Evolutionary conservation across 2,888 invertebrate genomes (phyloP).

Genomic region (Rhorus exstirpatorius): DNA sequence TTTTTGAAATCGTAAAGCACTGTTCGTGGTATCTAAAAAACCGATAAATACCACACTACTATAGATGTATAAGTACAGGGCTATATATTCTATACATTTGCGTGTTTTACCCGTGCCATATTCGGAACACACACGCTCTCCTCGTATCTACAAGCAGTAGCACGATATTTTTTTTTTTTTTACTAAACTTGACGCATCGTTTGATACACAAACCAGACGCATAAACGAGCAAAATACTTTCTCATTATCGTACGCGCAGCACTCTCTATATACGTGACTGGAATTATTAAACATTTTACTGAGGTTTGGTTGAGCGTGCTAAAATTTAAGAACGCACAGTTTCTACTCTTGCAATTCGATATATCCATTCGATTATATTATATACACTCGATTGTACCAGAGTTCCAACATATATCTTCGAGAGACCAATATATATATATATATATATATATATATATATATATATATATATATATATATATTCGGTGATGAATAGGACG

Average conservation of each 20-base stretch:
- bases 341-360: not conserved
- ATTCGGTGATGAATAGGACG: too few relatives aligned
- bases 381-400: not conserved
- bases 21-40: too few relatives aligned
- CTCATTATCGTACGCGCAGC: slow-evolving; percentile 44
- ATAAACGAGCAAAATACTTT: slow-evolving; percentile 62
- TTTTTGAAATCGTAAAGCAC: too few relatives aligned
- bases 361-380: slow-evolving; percentile 6
- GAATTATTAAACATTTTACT: slow-evolving; percentile 47
- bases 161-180: too few relatives aligned
- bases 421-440: too few relatives aligned
- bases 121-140: slow-evolving; percentile 44
- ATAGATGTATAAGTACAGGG: not conserved
- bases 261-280: slow-evolving; percentile 48
- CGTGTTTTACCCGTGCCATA: slow-evolving; percentile 31
- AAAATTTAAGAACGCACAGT: not conserved
- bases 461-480: too few relatives aligned
- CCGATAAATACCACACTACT: not conserved
- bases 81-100: slow-evolving; percentile 33
- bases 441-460: too few relatives aligned
- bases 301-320: not conserved
- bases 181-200: too few relatives aligned
- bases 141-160: too few relatives aligned
- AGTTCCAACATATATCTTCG: too few relatives aligned
- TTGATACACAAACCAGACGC: slow-evolving; percentile 11